A percentile compares a stretch with the other conserved stretches of the same genome.
Conservation (phyloP, 2,797 vertebrate species). For the Epinephelus malabaricus region DNA sequence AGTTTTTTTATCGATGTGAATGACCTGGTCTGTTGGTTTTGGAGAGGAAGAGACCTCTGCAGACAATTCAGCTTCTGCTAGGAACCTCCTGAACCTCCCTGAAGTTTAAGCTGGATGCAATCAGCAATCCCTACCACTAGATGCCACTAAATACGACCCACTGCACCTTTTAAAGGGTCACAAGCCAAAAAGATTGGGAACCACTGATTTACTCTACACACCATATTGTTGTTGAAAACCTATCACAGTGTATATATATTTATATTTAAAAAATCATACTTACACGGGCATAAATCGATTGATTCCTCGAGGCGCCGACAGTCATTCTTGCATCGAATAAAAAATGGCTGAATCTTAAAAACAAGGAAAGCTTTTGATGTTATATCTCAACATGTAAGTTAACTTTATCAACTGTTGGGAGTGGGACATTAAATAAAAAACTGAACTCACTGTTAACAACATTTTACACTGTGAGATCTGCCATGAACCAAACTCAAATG, state of each 20-base stretch:
- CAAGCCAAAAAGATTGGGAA: not conserved
- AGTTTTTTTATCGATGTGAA: no score
- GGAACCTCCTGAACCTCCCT: no score
- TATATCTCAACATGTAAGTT: not conserved
- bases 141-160: no score
- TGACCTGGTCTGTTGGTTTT: no score
- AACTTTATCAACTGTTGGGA: not conserved
- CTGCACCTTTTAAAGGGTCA: not conserved
- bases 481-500: constrained; percentile 63
- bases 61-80: no score
- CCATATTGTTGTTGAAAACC: not conserved
- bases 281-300: constrained; percentile 51
- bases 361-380: constrained; percentile 12
- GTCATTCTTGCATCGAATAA: constrained; percentile 68
- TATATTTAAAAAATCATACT: constrained; percentile 26
- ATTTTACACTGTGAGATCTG: constrained; percentile 63
- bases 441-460: constrained; percentile 68
- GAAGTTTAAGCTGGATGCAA: no score
- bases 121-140: no score
- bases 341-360: constrained; percentile 82
- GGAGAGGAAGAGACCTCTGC: no score
- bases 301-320: constrained; percentile 52
- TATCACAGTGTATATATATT: not conserved
- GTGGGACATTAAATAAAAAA: not conserved
- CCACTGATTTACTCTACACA: not conserved